Evolutionary conservation across 92 coral and sea anemone species (phyloP).

Genomic region (Epizoanthus stellaris): DNA sequence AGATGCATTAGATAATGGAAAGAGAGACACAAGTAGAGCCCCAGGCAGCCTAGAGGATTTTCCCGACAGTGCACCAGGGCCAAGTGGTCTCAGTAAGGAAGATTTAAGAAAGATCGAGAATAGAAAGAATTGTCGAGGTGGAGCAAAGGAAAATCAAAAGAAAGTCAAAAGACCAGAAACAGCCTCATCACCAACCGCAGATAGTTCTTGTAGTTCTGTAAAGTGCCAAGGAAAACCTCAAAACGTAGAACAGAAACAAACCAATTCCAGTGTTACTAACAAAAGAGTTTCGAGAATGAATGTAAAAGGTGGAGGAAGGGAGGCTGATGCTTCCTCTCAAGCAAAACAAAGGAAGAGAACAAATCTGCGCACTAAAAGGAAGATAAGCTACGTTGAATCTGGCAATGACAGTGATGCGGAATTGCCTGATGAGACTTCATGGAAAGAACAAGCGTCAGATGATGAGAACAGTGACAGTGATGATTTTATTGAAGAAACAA

Average conservation of each 20-base stretch:
- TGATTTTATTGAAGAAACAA: slow-evolving; percentile 47
- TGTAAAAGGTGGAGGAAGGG: background rate
- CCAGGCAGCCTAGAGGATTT: background rate
- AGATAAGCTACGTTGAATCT: slow-evolving; percentile 62
- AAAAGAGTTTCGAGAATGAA: background rate
- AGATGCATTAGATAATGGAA: background rate
- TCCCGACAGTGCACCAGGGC: slow-evolving; percentile 8
- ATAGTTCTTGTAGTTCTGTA: too few relatives aligned
- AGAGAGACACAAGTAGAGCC: background rate
- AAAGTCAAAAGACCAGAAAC: background rate
- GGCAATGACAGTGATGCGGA: slow-evolving; percentile 53
- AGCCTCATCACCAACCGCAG: background rate
- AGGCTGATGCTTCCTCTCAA: background rate
- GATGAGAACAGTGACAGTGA: slow-evolving; percentile 66
- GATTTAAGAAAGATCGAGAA: background rate
- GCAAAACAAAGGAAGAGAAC: slow-evolving; percentile 31
- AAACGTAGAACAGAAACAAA: background rate
- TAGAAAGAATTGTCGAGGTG: background rate
- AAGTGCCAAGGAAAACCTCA: background rate
- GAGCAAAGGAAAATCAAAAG: background rate
- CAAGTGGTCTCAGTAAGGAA: slow-evolving; percentile 17
- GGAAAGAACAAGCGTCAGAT: slow-evolving; percentile 21
- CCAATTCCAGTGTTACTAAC: background rate
- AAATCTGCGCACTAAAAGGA: slow-evolving; percentile 65
- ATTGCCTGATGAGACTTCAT: slow-evolving; percentile 34